These are phyloP conservation scores for Dipodomys merriami DNA, from an alignment of 2,113 vertebrate genomes.

Conservation along the genomic window DNA sequence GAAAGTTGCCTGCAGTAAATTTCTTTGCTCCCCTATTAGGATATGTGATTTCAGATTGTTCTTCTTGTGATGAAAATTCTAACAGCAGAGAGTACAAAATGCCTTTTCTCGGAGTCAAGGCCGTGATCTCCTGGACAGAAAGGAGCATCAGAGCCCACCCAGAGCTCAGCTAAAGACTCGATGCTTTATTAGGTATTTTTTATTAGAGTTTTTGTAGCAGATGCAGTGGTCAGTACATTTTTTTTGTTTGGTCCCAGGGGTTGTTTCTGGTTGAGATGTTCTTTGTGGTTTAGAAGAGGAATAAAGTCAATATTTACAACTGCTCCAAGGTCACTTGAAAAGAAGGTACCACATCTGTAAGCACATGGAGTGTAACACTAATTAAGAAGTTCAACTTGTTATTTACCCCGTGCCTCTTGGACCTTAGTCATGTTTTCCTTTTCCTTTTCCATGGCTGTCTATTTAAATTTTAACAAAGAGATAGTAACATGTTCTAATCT, in stretches of 20 bases:
- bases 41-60: constrained; percentile 52
- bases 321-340: constrained; percentile 27
- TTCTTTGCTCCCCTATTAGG: constrained; percentile 35
- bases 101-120: constrained; percentile 5
- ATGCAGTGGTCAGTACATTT: neutral
- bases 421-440: neutral
- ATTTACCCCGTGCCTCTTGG: neutral
- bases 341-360: neutral
- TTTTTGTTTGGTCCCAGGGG: neutral
- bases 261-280: constrained; percentile 19
- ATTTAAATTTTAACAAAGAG: neutral
- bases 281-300: neutral
- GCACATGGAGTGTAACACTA: neutral
- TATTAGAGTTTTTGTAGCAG: constrained; percentile 8
- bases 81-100: constrained; percentile 5
- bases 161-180: neutral
- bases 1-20: constrained; percentile 45
- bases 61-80: constrained; percentile 40
- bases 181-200: neutral
- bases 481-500: neutral
- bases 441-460: neutral
- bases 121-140: neutral
- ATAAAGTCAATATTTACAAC: neutral
- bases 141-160: neutral
- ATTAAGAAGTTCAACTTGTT: neutral